Conservation (phyloP, 1,140 invertebrate species). For the Diachasmimorpha longicaudata region DNA sequence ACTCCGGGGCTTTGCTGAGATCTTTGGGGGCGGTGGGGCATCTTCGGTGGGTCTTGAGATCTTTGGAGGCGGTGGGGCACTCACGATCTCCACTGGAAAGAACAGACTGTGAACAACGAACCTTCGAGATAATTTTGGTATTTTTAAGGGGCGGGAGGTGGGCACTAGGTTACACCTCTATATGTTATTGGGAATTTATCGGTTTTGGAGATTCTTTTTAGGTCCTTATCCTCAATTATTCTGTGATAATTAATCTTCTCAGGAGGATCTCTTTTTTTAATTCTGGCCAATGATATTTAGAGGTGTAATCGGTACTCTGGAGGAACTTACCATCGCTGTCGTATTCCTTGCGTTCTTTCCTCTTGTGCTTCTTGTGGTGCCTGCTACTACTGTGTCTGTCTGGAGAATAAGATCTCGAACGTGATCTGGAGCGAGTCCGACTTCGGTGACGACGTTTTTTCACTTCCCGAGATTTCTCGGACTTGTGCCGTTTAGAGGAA, state of each 20-base stretch:
- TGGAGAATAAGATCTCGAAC: slow-evolving; percentile 58
- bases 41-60: slow-evolving; percentile 52
- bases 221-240: no score
- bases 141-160: background rate
- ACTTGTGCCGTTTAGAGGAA: slow-evolving; percentile 65
- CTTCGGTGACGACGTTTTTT: slow-evolving; percentile 64
- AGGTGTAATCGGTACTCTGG: background rate
- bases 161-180: no score
- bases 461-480: slow-evolving; percentile 61
- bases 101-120: slow-evolving; percentile 26
- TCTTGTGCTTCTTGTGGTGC: slow-evolving; percentile 69
- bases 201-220: no score
- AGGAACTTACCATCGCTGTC: slow-evolving; percentile 65
- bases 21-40: slow-evolving; percentile 57
- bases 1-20: slow-evolving; percentile 43
- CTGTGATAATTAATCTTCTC: no score
- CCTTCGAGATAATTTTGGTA: slow-evolving; percentile 2
- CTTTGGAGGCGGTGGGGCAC: slow-evolving; percentile 54
- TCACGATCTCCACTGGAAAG: slow-evolving; percentile 56
- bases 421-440: slow-evolving; percentile 58
- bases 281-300: background rate
- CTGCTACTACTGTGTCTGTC: slow-evolving; percentile 60
- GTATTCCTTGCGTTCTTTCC: slow-evolving; percentile 66
- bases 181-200: no score
- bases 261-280: no score